phyloP scores from a whole-genome alignment of 2,888 invertebrate genomes.

The Drosophila pseudotakahashii region DNA sequence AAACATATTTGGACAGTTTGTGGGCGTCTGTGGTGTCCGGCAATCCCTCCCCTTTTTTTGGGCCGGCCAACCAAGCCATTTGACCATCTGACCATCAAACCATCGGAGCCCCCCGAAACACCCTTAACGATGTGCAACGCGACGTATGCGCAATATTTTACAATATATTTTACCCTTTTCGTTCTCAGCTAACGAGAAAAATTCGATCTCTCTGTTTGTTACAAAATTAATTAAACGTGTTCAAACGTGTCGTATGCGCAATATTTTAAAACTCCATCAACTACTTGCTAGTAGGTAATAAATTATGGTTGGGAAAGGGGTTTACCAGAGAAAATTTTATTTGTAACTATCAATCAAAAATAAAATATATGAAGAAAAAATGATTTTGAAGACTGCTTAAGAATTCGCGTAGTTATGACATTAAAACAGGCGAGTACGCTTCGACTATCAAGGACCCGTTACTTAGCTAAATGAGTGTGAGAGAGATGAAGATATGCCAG shows the following conservation, averaged over 20 bases:
- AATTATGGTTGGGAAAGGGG: background rate
- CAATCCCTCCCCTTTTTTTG: background rate
- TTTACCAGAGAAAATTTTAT: too few species aligned
- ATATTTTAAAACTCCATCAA: background rate
- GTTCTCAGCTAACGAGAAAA: background rate
- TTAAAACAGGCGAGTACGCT: too few species aligned
- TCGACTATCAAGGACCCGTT: too few species aligned
- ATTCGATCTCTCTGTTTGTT: constrained; percentile 2
- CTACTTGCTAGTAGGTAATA: background rate
- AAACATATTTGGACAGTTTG: constrained; percentile 80
- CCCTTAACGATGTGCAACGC: constrained; percentile 21
- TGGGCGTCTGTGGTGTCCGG: constrained; percentile 50
- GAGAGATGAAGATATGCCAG: too few species aligned
- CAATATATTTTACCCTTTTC: constrained; percentile 10
- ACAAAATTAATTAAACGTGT: background rate
- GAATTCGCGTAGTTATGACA: too few species aligned
- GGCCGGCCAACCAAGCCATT: constrained; percentile 1
- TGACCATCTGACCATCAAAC: background rate
- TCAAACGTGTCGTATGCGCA: constrained; percentile 4
- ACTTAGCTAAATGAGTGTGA: too few species aligned
- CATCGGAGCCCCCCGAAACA: background rate
- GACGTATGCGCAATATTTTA: constrained; percentile 27
- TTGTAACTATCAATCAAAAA: too few species aligned
- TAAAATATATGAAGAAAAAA: too few species aligned
- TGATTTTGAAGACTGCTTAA: too few species aligned